Evolutionary conservation across 2,888 invertebrate genomes (phyloP), one percentile per base, ranked within the genome.

Genomic region (Drosophila anceps): DNA sequence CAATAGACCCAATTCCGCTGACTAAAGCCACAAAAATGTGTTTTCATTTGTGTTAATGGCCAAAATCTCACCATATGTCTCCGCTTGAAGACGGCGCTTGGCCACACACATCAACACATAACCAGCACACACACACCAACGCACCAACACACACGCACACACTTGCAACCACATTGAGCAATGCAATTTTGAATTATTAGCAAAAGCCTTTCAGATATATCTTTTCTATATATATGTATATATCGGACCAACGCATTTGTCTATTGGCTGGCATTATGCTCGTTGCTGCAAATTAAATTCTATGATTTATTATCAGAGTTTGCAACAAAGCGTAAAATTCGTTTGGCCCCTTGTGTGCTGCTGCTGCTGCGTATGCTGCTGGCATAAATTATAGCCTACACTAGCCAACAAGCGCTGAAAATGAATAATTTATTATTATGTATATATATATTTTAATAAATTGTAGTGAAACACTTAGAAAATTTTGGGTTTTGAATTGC

Each of bases 251-350:
- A 69, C 66, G 62, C 64, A 71, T 73, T 73, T 71, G 53, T 69
- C 81, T 70, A 31, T 61, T 48, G 29, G 43, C 57, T 60, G 63
- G 51, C 65, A 61, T 65, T 53, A 64, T 65, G 69, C 67, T 67
- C 59, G 46, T 60, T 66, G 63, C 63, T 73, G 78, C 84, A 82
- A 85, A 86, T 88, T 81, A 79, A 73, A 79, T 82, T 79, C 75
- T 77, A 76, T 88, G 84, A 90, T 90, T 90, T 90, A 90, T 90
- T 84, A 84, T 83, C 86, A 81, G 65, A 79, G 76, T 70, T 68
- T 77, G 77, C 90, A 88, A 86, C 86, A 82, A 85, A 86, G 90
- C 90, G 84, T 77, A 80, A 90, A 90, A 90, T 90, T 90, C 76
- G 79, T 74, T 84, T 76, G 78, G 82, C 76, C 74, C 50, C 65